Evolutionary conservation across 2,888 invertebrate genomes (phyloP).

Genomic region (Pasiphila rectangulata): DNA sequence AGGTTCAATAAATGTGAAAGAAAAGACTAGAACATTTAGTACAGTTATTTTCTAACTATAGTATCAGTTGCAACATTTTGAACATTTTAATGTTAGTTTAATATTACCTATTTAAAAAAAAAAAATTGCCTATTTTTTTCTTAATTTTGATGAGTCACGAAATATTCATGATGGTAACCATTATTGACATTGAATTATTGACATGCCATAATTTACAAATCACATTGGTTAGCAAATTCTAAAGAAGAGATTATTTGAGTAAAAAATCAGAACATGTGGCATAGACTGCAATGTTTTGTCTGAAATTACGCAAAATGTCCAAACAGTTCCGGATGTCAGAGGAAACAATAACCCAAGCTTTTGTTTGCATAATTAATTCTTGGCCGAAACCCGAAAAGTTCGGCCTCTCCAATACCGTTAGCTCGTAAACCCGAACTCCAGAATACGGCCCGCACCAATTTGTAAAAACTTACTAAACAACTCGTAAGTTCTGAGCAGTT

Average conservation of each 20-base stretch:
- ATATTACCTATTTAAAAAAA: too few relatives aligned
- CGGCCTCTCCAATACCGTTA: constrained; percentile 69
- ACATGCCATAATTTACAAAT: not conserved
- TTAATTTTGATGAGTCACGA: too few relatives aligned
- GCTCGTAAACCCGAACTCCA: constrained; percentile 63
- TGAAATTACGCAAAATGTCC: constrained; percentile 76
- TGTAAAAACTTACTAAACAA: constrained; percentile 16
- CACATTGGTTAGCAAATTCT: not conserved
- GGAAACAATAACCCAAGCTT: constrained; percentile 68
- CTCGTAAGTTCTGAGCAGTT: constrained; percentile 32
- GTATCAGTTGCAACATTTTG: too few relatives aligned
- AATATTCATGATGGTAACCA: too few relatives aligned
- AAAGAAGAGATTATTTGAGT: constrained; percentile 13
- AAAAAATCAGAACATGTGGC: constrained; percentile 42
- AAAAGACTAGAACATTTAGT: not conserved
- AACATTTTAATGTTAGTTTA: too few relatives aligned
- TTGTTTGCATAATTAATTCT: constrained; percentile 77
- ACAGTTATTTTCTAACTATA: too few relatives aligned
- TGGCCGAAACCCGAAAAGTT: constrained; percentile 58
- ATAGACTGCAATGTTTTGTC: constrained; percentile 53
- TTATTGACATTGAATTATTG: too few relatives aligned
- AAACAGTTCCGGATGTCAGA: constrained; percentile 62
- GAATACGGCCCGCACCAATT: constrained; percentile 42
- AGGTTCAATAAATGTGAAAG: constrained; percentile 6
- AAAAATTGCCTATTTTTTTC: too few relatives aligned